Percentiles rank a stretch among this genome's conserved stretches.
Conservation (phyloP, 2,113 vertebrate genomes). For the Azemiops feae region DNA sequence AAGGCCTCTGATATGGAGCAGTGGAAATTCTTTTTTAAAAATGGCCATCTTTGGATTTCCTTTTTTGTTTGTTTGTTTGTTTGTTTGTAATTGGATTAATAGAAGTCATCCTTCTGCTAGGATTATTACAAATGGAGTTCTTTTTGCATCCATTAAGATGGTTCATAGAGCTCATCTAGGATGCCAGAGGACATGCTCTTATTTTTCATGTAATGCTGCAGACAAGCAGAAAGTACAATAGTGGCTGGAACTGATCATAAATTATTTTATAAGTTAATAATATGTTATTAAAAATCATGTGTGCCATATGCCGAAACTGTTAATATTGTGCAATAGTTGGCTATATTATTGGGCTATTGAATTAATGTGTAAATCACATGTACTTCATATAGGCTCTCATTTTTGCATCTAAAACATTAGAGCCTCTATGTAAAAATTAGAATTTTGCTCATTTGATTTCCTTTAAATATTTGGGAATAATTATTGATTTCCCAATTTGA, state of each 20-base stretch:
- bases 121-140: neutral
- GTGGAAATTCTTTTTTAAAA: neutral
- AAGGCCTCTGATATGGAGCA: neutral
- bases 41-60: neutral
- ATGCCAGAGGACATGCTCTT: neutral
- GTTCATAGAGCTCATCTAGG: neutral
- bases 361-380: neutral
- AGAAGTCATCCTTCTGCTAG: neutral
- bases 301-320: neutral
- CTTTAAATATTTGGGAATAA: neutral
- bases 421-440: neutral
- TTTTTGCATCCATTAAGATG: neutral
- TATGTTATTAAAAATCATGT: neutral
- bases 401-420: neutral
- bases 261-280: neutral
- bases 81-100: neutral
- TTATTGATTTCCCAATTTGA: neutral
- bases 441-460: neutral
- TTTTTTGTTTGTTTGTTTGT: neutral
- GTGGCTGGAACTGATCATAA: neutral
- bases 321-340: neutral
- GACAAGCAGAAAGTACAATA: neutral
- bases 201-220: neutral
- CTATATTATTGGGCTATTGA: neutral
- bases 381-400: neutral